These are phyloP conservation scores for Babylonia areolata DNA, from an alignment of 1,140 invertebrate genomes.

Conservation along the genomic window DNA sequence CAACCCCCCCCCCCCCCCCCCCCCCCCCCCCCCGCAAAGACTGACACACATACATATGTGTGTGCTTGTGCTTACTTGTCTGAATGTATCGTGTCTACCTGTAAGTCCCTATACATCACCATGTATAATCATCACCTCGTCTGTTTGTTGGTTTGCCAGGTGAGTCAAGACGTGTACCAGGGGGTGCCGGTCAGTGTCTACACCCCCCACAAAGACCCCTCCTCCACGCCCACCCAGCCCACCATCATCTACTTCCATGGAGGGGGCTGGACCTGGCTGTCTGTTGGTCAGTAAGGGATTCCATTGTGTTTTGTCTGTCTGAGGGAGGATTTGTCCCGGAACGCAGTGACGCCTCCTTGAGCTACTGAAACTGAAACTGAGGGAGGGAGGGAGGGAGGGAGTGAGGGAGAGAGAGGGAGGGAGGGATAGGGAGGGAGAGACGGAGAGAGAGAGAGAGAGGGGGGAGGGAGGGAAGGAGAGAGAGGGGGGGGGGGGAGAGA, in stretches of 20 bases:
- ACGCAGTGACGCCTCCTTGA: too few relatives aligned
- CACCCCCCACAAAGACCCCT: conserved; percentile 33
- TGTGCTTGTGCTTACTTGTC: too few relatives aligned
- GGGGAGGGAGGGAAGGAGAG: background rate
- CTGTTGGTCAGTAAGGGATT: conserved; percentile 56
- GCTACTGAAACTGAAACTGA: too few relatives aligned
- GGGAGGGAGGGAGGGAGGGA: too few relatives aligned
- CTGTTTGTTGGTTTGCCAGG: conserved; percentile 30
- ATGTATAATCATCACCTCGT: background rate
- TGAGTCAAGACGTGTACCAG: conserved; percentile 45
- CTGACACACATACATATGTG: background rate
- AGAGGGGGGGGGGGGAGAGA: background rate
- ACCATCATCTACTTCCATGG: conserved; percentile 70
- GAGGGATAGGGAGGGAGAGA: background rate
- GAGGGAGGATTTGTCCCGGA: too few relatives aligned
- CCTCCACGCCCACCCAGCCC: conserved; percentile 42
- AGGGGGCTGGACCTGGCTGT: conserved; percentile 68
- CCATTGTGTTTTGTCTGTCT: too few relatives aligned
- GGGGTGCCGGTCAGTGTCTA: conserved; percentile 57
- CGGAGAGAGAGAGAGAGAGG: background rate
- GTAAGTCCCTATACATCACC: too few relatives aligned
- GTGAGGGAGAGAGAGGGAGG: background rate
- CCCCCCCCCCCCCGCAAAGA: background rate
- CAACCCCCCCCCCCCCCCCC: background rate
- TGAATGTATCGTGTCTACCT: too few relatives aligned